A percentile compares a stretch with the other conserved stretches of the same genome.
phyloP scores from a whole-genome alignment of 2,797 vertebrate genomes.

The Microctenopoma stevenorrisi region DNA sequence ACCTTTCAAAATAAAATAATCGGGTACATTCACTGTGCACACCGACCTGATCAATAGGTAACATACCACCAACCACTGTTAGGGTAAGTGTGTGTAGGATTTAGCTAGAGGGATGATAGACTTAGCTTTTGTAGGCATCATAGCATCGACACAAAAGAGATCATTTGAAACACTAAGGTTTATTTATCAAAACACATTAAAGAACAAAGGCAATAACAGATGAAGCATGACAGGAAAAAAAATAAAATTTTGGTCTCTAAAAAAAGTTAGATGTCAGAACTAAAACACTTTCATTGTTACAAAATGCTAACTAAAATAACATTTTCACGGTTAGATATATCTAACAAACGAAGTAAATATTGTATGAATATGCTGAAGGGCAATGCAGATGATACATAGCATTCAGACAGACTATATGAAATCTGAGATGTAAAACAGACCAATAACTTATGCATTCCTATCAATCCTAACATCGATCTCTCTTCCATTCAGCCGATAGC shows the following conservation, averaged over 20 bases:
- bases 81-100: no score
- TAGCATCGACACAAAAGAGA: background rate
- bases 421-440: conserved; percentile 26
- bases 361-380: conserved; percentile 41
- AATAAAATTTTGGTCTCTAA: conserved; percentile 80
- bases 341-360: conserved; percentile 59
- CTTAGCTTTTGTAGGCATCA: background rate
- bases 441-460: conserved; percentile 89
- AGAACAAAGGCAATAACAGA: conserved; percentile 74
- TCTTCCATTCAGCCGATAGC: conserved; percentile 92
- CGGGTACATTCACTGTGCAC: no score
- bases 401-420: conserved; percentile 46
- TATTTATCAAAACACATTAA: conserved; percentile 86
- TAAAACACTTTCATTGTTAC: conserved; percentile 68
- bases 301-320: conserved; percentile 70
- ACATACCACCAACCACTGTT: no score
- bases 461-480: conserved; percentile 98
- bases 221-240: conserved; percentile 57
- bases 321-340: conserved; percentile 61
- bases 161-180: conserved; percentile 63
- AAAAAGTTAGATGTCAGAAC: conserved; percentile 56
- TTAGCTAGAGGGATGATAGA: background rate
- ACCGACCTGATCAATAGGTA: no score
- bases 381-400: conserved; percentile 39
- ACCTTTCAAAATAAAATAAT: no score